Conservation (phyloP, 35 echinoderm and acorn worm species). For the Holothuria glaberrima region DNA sequence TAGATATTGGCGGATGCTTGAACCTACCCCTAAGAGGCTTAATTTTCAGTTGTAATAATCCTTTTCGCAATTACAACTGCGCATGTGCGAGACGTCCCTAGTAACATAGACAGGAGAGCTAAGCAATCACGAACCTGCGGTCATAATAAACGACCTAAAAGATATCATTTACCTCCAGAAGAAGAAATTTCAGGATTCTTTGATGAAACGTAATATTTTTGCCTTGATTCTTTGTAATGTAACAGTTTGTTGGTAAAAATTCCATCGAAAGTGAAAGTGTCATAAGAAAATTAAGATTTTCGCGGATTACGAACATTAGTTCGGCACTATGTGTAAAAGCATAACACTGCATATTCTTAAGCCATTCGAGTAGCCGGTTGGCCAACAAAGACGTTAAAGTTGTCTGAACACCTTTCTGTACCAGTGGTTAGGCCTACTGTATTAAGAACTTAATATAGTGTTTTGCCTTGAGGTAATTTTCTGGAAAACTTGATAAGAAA, state of each 20-base stretch:
- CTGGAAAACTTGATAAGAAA: neutral
- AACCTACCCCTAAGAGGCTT: too few relatives aligned
- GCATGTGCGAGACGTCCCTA: slow-evolving; percentile 17
- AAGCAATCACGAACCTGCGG: neutral
- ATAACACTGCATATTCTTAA: neutral
- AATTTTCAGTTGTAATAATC: neutral
- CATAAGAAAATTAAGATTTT: neutral
- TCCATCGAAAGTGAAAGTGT: neutral
- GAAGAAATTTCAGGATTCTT: slow-evolving; percentile 5
- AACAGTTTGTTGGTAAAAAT: neutral
- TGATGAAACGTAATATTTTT: neutral
- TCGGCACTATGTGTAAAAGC: neutral
- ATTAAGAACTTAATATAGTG: neutral
- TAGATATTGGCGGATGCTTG: too few relatives aligned
- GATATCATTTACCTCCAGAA: neutral
- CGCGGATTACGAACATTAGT: neutral
- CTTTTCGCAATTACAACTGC: slow-evolving; percentile 15
- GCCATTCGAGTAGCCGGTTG: neutral
- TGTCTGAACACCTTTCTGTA: neutral
- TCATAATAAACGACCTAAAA: neutral
- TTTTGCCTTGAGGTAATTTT: neutral
- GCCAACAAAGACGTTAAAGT: neutral
- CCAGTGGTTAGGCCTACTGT: neutral
- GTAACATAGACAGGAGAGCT: neutral
- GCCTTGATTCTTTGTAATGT: neutral